Conservation (phyloP, 2,797 vertebrate genomes). For the Oryzias sinensis region DNA sequence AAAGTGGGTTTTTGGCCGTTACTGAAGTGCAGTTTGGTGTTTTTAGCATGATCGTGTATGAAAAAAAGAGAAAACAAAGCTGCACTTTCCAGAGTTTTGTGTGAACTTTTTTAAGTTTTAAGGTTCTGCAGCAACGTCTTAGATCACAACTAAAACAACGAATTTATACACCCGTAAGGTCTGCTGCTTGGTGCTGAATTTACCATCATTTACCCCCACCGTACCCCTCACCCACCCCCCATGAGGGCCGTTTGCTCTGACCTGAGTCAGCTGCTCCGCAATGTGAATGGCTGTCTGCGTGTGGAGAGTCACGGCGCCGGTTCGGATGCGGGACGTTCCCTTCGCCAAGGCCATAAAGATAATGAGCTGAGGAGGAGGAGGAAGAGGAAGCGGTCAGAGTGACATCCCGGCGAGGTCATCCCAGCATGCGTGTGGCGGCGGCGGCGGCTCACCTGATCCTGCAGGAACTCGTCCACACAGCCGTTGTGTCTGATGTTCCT, state of each 20-base stretch:
- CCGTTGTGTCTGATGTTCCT: slow-evolving; percentile 91
- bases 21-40: too few relatives aligned
- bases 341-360: slow-evolving; percentile 96
- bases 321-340: slow-evolving; percentile 88
- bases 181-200: background rate
- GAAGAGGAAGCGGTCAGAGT: slow-evolving; percentile 6
- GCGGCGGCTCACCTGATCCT: slow-evolving; percentile 87
- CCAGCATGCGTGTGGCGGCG: background rate
- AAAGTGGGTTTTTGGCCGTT: too few relatives aligned
- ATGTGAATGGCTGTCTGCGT: slow-evolving; percentile 94
- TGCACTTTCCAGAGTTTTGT: too few relatives aligned
- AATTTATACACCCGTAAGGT: too few relatives aligned
- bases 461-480: slow-evolving; percentile 94
- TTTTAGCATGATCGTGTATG: too few relatives aligned
- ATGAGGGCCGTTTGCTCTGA: slow-evolving; percentile 42
- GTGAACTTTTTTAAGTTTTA: too few relatives aligned
- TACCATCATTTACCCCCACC: background rate
- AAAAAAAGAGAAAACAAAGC: too few relatives aligned
- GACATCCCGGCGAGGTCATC: slow-evolving; percentile 4
- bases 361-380: slow-evolving; percentile 82
- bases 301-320: slow-evolving; percentile 90
- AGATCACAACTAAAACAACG: too few relatives aligned
- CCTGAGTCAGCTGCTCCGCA: slow-evolving; percentile 90
- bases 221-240: too few relatives aligned
- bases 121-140: too few relatives aligned